Conservation (phyloP, 2,113 vertebrate species). For the Meleagris gallopavo region DNA sequence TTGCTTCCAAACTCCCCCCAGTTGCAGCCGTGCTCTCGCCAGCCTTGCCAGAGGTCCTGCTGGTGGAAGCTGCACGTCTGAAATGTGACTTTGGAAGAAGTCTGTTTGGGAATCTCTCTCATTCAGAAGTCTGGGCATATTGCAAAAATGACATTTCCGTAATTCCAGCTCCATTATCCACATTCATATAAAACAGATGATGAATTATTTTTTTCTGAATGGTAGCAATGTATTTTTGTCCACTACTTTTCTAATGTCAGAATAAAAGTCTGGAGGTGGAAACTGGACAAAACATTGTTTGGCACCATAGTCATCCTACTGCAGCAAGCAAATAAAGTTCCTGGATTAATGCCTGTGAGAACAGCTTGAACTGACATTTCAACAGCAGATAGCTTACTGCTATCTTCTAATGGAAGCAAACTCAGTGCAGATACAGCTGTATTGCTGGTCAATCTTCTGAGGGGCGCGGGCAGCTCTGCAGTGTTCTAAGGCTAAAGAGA, state of each 20-base stretch:
- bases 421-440: not conserved
- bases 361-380: not conserved
- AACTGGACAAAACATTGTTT: not conserved
- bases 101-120: conserved; percentile 28
- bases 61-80: conserved; percentile 2
- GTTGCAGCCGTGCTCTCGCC: not conserved
- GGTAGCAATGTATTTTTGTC: not conserved
- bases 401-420: not conserved
- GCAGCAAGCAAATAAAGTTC: not conserved
- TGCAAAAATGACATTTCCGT: conserved; percentile 27
- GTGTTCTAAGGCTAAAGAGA: not conserved
- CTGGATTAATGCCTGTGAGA: conserved; percentile 21
- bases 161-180: conserved; percentile 18
- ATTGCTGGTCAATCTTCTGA: not conserved
- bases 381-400: not conserved
- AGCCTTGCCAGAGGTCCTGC: not conserved
- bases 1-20: not conserved
- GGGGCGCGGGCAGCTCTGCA: not conserved
- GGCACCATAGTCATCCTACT: not conserved
- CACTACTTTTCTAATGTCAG: not conserved
- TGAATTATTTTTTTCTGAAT: conserved; percentile 56
- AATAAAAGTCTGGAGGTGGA: conserved; percentile 38
- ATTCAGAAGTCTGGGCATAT: conserved; percentile 2
- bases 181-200: conserved; percentile 42
- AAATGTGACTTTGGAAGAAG: conserved; percentile 23